Percentiles rank a stretch among this genome's conserved stretches.
These are phyloP conservation scores for Stichopus chloronotus DNA, from an alignment of 35 echinoderm and acorn worm genomes.

Conservation along the genomic window DNA sequence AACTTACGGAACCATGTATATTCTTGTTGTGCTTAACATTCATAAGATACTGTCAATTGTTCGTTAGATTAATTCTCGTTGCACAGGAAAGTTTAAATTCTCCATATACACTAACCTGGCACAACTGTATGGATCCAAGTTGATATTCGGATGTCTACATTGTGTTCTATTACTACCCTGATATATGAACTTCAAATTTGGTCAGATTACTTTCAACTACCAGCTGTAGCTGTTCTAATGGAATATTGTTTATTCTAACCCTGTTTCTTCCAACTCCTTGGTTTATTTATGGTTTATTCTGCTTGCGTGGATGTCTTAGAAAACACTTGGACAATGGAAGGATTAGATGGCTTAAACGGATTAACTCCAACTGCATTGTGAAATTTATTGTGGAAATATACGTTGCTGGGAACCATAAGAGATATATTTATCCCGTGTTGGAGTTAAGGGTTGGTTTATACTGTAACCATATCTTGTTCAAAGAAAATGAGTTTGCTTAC, in stretches of 20 bases:
- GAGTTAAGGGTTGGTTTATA: not conserved
- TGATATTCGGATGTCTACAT: not conserved
- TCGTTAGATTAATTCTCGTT: no score
- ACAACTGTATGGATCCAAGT: no score
- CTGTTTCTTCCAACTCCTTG: not conserved
- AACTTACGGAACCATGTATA: no score
- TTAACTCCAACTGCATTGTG: not conserved
- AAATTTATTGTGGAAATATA: not conserved
- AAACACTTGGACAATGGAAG: not conserved
- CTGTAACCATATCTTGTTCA: not conserved
- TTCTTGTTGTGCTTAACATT: no score
- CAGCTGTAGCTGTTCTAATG: not conserved
- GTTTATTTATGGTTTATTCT: not conserved
- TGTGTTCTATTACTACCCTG: not conserved
- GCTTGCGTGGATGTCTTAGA: no score
- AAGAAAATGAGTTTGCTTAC: not conserved
- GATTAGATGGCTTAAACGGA: not conserved
- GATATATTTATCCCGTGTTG: not conserved
- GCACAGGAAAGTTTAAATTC: no score
- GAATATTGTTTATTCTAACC: not conserved
- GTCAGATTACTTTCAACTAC: not conserved
- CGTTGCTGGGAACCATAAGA: not conserved
- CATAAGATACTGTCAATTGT: no score
- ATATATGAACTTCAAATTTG: not conserved
- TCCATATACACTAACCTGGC: no score